These are phyloP conservation scores for Rhopalosiphum padi DNA, from an alignment of 1,140 invertebrate species.

Conservation along the genomic window DNA sequence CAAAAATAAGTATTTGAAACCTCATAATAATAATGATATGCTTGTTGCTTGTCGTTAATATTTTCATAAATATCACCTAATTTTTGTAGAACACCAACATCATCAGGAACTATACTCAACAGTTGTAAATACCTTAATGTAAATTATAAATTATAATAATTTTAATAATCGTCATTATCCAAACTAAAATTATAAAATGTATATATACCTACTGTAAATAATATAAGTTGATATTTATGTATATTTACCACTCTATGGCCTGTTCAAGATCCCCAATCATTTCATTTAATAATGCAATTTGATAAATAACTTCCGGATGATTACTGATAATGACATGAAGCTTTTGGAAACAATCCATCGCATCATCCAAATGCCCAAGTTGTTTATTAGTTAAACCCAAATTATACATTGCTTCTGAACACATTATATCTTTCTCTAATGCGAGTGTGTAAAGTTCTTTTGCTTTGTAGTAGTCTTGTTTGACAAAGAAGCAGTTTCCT, in stretches of 20 bases:
- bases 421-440: slow-evolving; percentile 81
- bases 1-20: slow-evolving; percentile 66
- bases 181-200: neutral
- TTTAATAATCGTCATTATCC: neutral
- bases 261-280: slow-evolving; percentile 77
- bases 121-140: slow-evolving; percentile 79
- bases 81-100: slow-evolving; percentile 82
- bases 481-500: slow-evolving; percentile 81
- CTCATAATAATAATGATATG: slow-evolving; percentile 91
- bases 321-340: slow-evolving; percentile 78
- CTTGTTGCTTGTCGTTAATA: slow-evolving; percentile 88
- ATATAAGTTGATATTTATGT: neutral
- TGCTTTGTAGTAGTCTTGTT: slow-evolving; percentile 77
- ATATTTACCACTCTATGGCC: slow-evolving; percentile 72
- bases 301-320: slow-evolving; percentile 85
- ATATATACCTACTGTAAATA: slow-evolving; percentile 56
- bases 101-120: slow-evolving; percentile 82
- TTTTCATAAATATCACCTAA: slow-evolving; percentile 85
- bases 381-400: slow-evolving; percentile 71
- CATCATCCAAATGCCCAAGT: slow-evolving; percentile 68
- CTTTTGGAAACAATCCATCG: slow-evolving; percentile 83
- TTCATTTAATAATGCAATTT: slow-evolving; percentile 85
- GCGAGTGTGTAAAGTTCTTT: slow-evolving; percentile 80
- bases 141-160: slow-evolving; percentile 26
- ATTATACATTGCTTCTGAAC: slow-evolving; percentile 92